Evolutionary conservation across 35 echinoderm and acorn worm species (phyloP).

Genomic region (Eucidaris tribuloides): DNA sequence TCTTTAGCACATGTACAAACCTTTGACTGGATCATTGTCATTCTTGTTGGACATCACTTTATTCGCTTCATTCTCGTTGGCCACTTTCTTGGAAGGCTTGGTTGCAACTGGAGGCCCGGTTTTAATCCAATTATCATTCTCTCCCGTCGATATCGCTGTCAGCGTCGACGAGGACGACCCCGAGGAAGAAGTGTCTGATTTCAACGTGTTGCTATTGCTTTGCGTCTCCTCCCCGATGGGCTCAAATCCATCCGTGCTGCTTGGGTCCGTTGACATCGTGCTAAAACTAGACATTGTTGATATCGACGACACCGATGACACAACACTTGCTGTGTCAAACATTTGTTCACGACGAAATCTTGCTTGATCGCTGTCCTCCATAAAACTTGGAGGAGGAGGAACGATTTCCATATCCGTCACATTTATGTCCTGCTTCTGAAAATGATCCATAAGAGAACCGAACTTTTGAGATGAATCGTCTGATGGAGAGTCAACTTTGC

Average conservation of each 20-base stretch:
- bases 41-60: background rate
- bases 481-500: background rate
- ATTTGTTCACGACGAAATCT: slow-evolving; percentile 49
- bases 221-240: slow-evolving; percentile 32
- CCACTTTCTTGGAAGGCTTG: background rate
- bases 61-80: background rate
- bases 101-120: background rate
- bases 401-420: slow-evolving; percentile 22
- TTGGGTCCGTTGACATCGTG: slow-evolving; percentile 83
- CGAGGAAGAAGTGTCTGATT: slow-evolving; percentile 43
- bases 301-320: slow-evolving; percentile 82
- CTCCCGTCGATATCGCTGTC: slow-evolving; percentile 45
- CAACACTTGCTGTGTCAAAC: slow-evolving; percentile 74
- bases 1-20: too few relatives aligned
- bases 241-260: slow-evolving; percentile 61
- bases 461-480: background rate
- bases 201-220: slow-evolving; percentile 45
- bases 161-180: slow-evolving; percentile 60
- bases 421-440: background rate
- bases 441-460: background rate
- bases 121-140: slow-evolving; percentile 29
- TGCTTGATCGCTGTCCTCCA: slow-evolving; percentile 42
- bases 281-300: slow-evolving; percentile 82
- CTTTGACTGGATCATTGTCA: background rate
- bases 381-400: slow-evolving; percentile 59